Base-by-base conservation (phyloP, 2,797 vertebrate genomes). In the Prionace glauca region DNA sequence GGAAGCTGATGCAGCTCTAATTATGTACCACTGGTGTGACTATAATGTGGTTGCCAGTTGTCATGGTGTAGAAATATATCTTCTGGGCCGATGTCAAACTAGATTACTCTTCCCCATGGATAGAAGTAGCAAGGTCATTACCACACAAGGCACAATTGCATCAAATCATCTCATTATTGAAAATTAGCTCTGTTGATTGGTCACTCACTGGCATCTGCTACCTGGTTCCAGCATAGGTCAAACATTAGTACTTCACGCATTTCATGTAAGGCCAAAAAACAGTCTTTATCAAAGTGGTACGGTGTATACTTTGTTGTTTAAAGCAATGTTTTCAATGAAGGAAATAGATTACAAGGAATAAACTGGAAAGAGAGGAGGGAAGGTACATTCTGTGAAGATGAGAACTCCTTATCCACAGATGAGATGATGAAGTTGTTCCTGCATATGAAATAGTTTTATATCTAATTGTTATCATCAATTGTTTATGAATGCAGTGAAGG, bases 21-120 rank as follows among this genome's bases (percentile, higher is more conserved):
- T 98, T 98, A 98, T 98, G 98, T 98, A 97, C 97, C 97, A 97
- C 96, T 96, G 96, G 96, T 96, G 97, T 96, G 96, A 98, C 96
- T 96, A 97, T 97, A 97, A 97, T 97, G 96, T 97, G 96, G 96
- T 95, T 95, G 79, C 96, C 96, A 97, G 97, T 97, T 98, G 97
- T 97, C 96, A 96, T 96, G 96, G 96, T 96, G 96, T 45, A 96
- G 92, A 96, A 96, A 96, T 96, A 95, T 96, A 97, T 97, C 96
- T 96, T 97, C 96, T 50, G 96, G 92, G 74, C 94, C 96, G 96
- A 96, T 95, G 95, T 97, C 97, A 97, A 97, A 97, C 97, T 96
- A 96, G 95, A 95, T 97, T 97, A 97, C 96, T 96, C 96, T 95
- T 96, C 96, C 97, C 96, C 72, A 50, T 74, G 36, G 92, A 96